Base-by-base conservation (phyloP, 2,113 vertebrate species). In the Heterocephalus glaber region DNA sequence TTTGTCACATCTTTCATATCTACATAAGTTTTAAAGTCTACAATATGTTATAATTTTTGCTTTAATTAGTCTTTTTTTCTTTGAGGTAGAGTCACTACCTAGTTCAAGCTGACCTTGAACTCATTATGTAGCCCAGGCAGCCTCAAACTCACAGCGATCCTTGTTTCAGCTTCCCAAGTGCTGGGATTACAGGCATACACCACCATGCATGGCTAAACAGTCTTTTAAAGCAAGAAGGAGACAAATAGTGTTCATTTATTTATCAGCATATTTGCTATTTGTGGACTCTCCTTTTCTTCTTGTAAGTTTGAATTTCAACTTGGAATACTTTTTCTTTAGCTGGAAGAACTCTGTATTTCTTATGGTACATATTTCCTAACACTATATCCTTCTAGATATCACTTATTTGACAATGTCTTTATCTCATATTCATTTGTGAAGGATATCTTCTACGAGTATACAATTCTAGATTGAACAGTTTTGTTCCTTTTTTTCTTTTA, bases 251-350 rank as follows among this genome's bases (percentile, higher is more conserved):
- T 49, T 92, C 81, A 54, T 26, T 38, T 72, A 58, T 76, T 92
- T 77, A 52, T 33, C 7, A 60, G 28, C 4, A 19, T 26, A 72
- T 44, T 65, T 49, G 60, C 8, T 28, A 86, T 26, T 76, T 28
- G 19, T 13, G 77, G 12, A 5, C 7, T 52, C 14, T 47, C 14
- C 20, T 44, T 54, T 61, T 47, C 35, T 83, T 94, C 17, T 82
- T 77, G 41, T n/a, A 79, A 52, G 35, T 84, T 30, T 94, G 60
- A 47, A 88, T 92, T 92, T 92, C 35, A 88, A 19, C 58, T 58
- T 54, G 61, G 10, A 9, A 4, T 49, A 63, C 19, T 58, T 60
- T 38, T 33, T 20, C 16, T 54, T 84, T 79, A 79, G n/a, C 41
- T 24, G 87, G 28, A 94, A 84, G 44, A 63, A 54, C 13, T 80